Conservation (phyloP, 2,113 vertebrate species). For the Pseudopipra pipra region DNA sequence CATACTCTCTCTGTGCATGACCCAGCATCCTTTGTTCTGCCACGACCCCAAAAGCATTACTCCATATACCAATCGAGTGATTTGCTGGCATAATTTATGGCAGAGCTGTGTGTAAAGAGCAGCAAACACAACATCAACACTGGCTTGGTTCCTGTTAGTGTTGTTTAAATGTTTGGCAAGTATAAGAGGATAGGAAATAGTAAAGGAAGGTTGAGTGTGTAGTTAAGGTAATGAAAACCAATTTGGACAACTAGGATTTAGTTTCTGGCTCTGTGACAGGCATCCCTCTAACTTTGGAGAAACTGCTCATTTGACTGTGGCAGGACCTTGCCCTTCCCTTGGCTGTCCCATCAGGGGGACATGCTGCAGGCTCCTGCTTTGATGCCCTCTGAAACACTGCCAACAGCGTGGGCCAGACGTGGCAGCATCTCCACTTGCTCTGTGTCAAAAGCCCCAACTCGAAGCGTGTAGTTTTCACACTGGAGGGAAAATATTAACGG, state of each 20-base stretch:
- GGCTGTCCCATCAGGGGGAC: not conserved
- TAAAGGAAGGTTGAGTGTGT: not conserved
- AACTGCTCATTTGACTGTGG: not conserved
- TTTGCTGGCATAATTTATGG: not conserved
- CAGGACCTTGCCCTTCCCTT: not conserved
- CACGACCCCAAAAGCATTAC: not conserved
- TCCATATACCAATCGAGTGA: not conserved
- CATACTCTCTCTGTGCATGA: not conserved
- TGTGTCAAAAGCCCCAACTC: not conserved
- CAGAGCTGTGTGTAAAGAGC: not conserved
- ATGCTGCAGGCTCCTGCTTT: not conserved
- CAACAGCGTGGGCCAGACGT: rapidly evolving
- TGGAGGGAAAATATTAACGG: conserved; percentile 30
- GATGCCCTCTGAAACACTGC: not conserved
- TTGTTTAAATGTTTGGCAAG: not conserved
- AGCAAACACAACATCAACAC: not conserved
- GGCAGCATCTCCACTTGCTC: not conserved
- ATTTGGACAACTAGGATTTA: not conserved
- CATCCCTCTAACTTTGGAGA: not conserved
- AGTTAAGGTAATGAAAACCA: not conserved
- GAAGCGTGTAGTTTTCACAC: not conserved
- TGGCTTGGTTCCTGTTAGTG: not conserved
- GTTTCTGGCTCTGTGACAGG: not conserved
- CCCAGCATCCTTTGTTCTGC: conserved; percentile 1
- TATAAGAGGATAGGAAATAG: not conserved